A percentile compares a stretch with the other conserved stretches of the same genome.
Evolutionary conservation across 2,113 vertebrate species (phyloP).

Genomic region (Microtus oregoni): DNA sequence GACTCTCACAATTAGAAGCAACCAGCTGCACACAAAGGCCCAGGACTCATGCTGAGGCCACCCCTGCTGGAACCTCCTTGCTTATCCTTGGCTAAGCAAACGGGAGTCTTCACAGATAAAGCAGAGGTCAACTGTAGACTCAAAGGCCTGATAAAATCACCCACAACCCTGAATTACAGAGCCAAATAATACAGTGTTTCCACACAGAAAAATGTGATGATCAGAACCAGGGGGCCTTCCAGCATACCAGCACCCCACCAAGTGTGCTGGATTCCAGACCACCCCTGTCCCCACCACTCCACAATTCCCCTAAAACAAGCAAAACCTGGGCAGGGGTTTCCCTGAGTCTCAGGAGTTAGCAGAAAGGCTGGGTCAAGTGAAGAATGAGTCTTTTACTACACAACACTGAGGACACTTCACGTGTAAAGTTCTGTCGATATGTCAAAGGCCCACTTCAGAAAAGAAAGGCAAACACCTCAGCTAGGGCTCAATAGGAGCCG

Average conservation of each 20-base stretch:
- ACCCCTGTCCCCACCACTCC: neutral
- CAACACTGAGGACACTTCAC: constrained; percentile 28
- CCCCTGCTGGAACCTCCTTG: constrained; percentile 26
- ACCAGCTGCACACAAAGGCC: neutral
- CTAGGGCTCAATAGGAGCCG: neutral
- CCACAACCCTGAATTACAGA: constrained; percentile 60
- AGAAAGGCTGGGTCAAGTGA: neutral
- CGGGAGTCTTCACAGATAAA: constrained; percentile 68
- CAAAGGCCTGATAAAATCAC: constrained; percentile 58
- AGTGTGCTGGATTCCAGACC: neutral
- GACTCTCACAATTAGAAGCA: constrained; percentile 35
- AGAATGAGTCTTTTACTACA: neutral
- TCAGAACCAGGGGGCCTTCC: neutral
- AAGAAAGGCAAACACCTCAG: constrained; percentile 10
- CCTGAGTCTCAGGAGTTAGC: neutral
- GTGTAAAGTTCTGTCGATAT: neutral
- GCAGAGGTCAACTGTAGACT: constrained; percentile 73
- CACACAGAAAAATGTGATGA: neutral
- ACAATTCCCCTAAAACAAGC: neutral
- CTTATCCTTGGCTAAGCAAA: constrained; percentile 69
- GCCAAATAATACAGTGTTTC: constrained; percentile 51
- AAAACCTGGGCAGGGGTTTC: neutral
- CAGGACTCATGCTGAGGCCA: neutral
- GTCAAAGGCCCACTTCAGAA: constrained; percentile 58
- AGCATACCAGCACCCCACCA: neutral